phyloP scores from a whole-genome alignment of 2,888 invertebrate species.

The Leucozona laternaria region DNA sequence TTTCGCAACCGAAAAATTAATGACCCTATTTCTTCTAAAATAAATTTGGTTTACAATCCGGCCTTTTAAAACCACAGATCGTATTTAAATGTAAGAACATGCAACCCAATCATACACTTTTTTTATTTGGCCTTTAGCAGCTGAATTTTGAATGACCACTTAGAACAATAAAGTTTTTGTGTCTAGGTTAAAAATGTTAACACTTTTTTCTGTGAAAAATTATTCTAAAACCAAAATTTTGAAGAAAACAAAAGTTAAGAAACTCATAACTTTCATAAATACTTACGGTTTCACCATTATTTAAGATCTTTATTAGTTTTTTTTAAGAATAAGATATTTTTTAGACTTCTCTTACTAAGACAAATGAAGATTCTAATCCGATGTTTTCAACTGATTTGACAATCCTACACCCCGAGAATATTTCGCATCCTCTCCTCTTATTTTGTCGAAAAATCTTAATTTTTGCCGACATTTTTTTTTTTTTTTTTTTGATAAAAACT shows the following conservation, averaged over 20 bases:
- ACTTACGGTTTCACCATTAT: conserved; percentile 42
- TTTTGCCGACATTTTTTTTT: neutral
- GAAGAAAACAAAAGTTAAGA: neutral
- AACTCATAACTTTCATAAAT: too few species aligned
- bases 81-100: too few species aligned
- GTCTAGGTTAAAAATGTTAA: too few species aligned
- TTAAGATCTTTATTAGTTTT: neutral
- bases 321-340: neutral
- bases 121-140: too few species aligned
- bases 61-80: too few species aligned
- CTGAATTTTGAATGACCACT: too few species aligned
- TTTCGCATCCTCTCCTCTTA: neutral
- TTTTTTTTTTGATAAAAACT: neutral
- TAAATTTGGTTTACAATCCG: too few species aligned
- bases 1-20: too few species aligned
- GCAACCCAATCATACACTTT: too few species aligned
- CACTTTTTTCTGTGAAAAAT: too few species aligned
- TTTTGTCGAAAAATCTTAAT: neutral
- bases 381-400: neutral
- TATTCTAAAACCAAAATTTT: neutral
- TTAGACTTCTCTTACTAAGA: neutral
- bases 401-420: neutral
- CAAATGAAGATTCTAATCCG: neutral
- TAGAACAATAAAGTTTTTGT: too few species aligned
- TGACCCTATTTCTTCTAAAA: too few species aligned